Evolutionary conservation across 2,888 invertebrate species (phyloP), one percentile per base, ranked within the genome.

Genomic region (Tenthredo livida): DNA sequence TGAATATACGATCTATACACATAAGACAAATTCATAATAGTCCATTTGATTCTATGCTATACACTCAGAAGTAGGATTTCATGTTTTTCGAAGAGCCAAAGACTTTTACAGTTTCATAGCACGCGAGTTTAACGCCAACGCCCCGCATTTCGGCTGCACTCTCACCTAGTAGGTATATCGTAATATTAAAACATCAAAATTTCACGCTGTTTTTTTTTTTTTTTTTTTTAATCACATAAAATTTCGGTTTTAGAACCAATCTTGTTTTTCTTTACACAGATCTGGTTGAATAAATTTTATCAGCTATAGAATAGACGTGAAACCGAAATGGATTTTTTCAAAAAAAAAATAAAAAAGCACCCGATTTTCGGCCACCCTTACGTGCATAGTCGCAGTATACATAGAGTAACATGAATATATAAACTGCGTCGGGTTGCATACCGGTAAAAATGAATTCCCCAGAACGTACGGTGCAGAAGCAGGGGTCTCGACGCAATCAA

Each of bases 111-210:
- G 72, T 72, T 72, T 40, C 3, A 21, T 10, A 37, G 72, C 72
- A 72, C 72, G 72, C 72, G 43, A 72, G 10, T n/a, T 21, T 15
- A 29, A 72, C 72, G 40, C 72, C 72, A 10, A 72, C 72, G 72
- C 40, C 43, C 43, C 9, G 12, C 12, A 43, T 73, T 73, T 73
- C 40, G 21, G 43, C n/a, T n/a, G n/a, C 9, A 43, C 21, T 21
- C 43, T 43, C 2, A 21, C 10, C 40, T 10, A 29, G 2, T 29
- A 29, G 1, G 33, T 33, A 43, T 61, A 3, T 21, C n/a, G 43
- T 67, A 12, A 43, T 43, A 21, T 72, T 15, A 25, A 67, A 67
- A 15, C 12, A 7, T 25, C 1, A 1, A 2, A 21, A 12, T 43
- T 40, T 5, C 12, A 21, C 65, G 72, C 7, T 61, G 25, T 61